phyloP scores from a whole-genome alignment of 2,888 invertebrate species.

The Cynaeus angustus region DNA sequence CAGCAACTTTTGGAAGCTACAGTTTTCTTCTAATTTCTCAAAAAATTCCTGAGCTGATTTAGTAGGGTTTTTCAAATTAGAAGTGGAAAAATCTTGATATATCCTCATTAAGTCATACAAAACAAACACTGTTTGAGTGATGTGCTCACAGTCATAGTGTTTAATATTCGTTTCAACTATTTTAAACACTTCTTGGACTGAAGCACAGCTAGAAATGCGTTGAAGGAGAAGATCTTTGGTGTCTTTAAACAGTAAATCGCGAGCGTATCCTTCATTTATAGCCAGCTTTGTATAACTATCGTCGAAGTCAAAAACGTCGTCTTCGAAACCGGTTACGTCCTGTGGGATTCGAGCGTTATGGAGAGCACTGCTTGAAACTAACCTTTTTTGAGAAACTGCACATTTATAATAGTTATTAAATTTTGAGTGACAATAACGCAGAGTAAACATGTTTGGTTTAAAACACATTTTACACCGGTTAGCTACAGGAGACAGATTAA shows the following conservation, averaged over 20 bases:
- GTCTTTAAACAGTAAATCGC: slow-evolving; percentile 58
- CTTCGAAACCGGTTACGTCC: slow-evolving; percentile 12
- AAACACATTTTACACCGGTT: slow-evolving; percentile 22
- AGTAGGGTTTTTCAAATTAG: slow-evolving; percentile 36
- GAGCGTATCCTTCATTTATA: slow-evolving; percentile 31
- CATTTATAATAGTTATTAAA: slow-evolving; percentile 1
- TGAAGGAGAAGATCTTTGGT: slow-evolving; percentile 61
- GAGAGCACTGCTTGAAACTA: slow-evolving; percentile 11
- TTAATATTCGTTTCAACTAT: slow-evolving; percentile 61
- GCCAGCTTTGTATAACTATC: neutral
- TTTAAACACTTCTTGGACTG: slow-evolving; percentile 68
- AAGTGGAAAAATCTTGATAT: slow-evolving; percentile 59
- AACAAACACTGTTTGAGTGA: slow-evolving; percentile 66
- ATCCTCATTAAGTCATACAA: slow-evolving; percentile 69
- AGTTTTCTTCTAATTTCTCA: slow-evolving; percentile 60
- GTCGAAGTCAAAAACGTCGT: slow-evolving; percentile 20
- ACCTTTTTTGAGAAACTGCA: neutral
- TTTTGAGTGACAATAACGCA: neutral
- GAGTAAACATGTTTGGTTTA: neutral
- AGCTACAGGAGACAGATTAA: slow-evolving; percentile 2
- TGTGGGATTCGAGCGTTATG: neutral
- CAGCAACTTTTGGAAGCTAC: slow-evolving; percentile 64
- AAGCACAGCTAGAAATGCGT: slow-evolving; percentile 65
- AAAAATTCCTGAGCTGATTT: slow-evolving; percentile 58
- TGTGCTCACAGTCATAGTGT: slow-evolving; percentile 53